phyloP scores from a whole-genome alignment of 2,797 vertebrate genomes.

The Oceanodroma leucorhoa region DNA sequence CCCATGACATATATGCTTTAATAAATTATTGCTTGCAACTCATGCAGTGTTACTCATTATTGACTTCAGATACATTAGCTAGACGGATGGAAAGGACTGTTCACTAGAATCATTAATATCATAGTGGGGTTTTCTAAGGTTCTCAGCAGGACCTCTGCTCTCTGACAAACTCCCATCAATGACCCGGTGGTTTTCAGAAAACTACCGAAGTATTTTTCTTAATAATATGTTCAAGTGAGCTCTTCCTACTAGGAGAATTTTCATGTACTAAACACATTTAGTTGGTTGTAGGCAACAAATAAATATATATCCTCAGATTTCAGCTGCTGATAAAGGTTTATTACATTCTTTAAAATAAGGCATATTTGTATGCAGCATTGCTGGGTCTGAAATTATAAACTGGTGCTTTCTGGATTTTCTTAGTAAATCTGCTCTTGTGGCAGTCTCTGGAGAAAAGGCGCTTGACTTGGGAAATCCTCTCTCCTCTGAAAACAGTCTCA shows the following conservation, averaged over 20 bases:
- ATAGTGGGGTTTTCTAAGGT: neutral
- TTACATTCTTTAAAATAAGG: neutral
- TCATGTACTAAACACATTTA: neutral
- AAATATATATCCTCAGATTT: neutral
- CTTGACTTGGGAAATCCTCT: neutral
- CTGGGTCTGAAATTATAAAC: neutral
- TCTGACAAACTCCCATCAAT: neutral
- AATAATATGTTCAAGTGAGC: neutral
- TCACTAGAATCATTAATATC: constrained; percentile 30
- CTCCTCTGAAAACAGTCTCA: neutral
- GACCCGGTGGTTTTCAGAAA: neutral
- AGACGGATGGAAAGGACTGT: constrained; percentile 4
- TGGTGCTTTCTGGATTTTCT: neutral
- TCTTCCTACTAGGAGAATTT: neutral
- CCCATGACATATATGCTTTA: constrained; percentile 58
- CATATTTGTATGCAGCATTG: neutral
- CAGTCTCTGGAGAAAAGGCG: neutral
- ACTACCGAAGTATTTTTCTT: neutral
- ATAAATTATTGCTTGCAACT: constrained; percentile 64
- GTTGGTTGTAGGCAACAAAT: neutral
- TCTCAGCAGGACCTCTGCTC: neutral
- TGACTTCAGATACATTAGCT: constrained; percentile 57
- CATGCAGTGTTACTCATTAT: constrained; percentile 49
- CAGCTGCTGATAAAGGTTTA: neutral
- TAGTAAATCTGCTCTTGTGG: neutral